phyloP scores from a whole-genome alignment of 2,113 vertebrate genomes.

The Paraplagusia blochii region DNA sequence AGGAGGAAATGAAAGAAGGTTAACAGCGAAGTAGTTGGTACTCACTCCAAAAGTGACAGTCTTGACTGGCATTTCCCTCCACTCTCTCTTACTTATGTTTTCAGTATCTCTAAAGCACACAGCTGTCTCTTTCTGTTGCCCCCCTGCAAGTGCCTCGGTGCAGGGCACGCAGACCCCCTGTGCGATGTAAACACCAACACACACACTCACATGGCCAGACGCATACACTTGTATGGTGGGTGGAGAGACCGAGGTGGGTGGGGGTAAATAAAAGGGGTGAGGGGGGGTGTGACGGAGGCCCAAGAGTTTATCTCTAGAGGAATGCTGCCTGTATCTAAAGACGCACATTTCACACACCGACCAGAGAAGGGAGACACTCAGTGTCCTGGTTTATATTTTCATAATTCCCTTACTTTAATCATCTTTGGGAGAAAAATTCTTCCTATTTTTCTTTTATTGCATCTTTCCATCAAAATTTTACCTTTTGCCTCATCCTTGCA shows the following conservation, averaged over 20 bases:
- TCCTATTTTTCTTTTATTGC: too few species aligned
- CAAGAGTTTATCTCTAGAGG: slow-evolving; percentile 75
- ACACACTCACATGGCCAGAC: slow-evolving; percentile 30
- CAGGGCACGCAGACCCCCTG: slow-evolving; percentile 61
- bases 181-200: slow-evolving; percentile 56
- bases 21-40: slow-evolving; percentile 57
- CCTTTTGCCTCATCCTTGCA: slow-evolving; percentile 42
- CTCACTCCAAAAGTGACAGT: slow-evolving; percentile 77
- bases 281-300: slow-evolving; percentile 48
- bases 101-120: slow-evolving; percentile 56
- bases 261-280: slow-evolving; percentile 15
- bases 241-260: slow-evolving; percentile 60
- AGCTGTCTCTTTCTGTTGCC: slow-evolving; percentile 66
- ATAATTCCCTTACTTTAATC: neutral
- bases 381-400: too few species aligned
- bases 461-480: slow-evolving; percentile 23
- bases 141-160: slow-evolving; percentile 49
- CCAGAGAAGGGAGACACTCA: slow-evolving; percentile 39
- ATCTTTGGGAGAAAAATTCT: neutral
- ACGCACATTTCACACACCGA: slow-evolving; percentile 64
- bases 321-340: slow-evolving; percentile 75
- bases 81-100: slow-evolving; percentile 51
- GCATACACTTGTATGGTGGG: slow-evolving; percentile 69
- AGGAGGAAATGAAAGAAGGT: neutral
- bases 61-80: slow-evolving; percentile 76